Base-by-base conservation (phyloP, 2,888 invertebrate species). In the Scaptomyza reducta region DNA sequence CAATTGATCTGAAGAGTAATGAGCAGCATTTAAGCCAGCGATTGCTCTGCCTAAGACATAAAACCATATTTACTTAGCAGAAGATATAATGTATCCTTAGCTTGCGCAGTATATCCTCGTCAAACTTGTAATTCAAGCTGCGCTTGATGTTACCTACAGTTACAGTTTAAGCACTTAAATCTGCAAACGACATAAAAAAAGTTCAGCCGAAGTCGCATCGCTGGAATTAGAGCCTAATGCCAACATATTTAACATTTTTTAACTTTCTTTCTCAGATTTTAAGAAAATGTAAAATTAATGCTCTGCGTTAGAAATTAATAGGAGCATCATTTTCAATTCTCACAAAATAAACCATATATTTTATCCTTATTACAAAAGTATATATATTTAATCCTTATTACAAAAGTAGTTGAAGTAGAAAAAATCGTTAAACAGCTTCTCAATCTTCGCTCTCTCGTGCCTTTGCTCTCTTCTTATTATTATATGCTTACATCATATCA, bases 401-500 rank as follows among this genome's bases (percentile, higher is more conserved):
- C 11, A 31, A 10, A 40, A 18, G 38, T 13, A 47, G 16, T 27
- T 33, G 3, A 38, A 11, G 14, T 29, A 61, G n/a, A 47, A 55
- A 5, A 22, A 22, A 4, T 22, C n/a, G 13, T 16, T 14, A 29
- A 46, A 10, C 11, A 18, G 16, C 16, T 33, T n/a, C n/a, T n/a
- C 41, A 47, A 47, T 22, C 22, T 25, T 42, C 14, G 16, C 25
- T 35, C 25, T 51, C 31, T 42, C 14, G 40, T n/a, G 11, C 13
- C 35, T 16, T 29, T 18, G 7, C 11, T 10, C 9, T 10, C n/a
- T 25, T n/a, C 11, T 0, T 0, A 11, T 13, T 41, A 16, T n/a
- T n/a, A n/a, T n/a, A 1, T 14, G 9, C 4, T 58, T 64, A 79
- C 42, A 76, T 49, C 67, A 75, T 83, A 46, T 79, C 77, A 10